Evolutionary conservation across 2,797 vertebrate species (phyloP).

Genomic region (Apogon talboti): DNA sequence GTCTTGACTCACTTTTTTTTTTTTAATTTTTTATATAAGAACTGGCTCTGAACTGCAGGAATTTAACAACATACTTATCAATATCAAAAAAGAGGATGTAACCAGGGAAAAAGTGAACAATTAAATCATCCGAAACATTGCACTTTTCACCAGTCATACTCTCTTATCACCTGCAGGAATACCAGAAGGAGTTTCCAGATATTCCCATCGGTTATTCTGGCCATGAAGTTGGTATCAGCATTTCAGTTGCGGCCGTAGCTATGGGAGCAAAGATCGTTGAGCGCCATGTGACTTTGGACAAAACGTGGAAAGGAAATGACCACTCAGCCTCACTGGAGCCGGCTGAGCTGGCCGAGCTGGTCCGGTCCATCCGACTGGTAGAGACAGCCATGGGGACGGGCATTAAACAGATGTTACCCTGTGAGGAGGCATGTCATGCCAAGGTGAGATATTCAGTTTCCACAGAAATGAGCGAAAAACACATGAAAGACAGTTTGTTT

Average conservation of each 20-base stretch:
- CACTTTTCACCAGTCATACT: background rate
- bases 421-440: constrained; percentile 88
- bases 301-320: constrained; percentile 91
- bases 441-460: constrained; percentile 79
- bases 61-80: no score
- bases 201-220: constrained; percentile 93
- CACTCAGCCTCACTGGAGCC: constrained; percentile 89
- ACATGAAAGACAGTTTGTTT: no score
- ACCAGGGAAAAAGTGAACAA: no score
- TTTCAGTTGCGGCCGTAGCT: constrained; percentile 90
- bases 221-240: constrained; percentile 87
- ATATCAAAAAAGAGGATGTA: no score
- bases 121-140: no score
- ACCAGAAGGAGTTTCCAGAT: constrained; percentile 90
- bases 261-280: constrained; percentile 92
- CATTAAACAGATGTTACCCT: constrained; percentile 85
- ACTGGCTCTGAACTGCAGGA: no score
- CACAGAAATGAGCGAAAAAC: no score
- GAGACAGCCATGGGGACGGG: constrained; percentile 87
- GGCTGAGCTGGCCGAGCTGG: constrained; percentile 84
- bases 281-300: constrained; percentile 90
- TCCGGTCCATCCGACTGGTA: constrained; percentile 86
- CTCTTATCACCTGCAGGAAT: constrained; percentile 77
- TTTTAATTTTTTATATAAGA: no score
- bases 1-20: no score